Evolutionary conservation across 1,140 invertebrate genomes (phyloP).

Genomic region (Elysia chlorotica): DNA sequence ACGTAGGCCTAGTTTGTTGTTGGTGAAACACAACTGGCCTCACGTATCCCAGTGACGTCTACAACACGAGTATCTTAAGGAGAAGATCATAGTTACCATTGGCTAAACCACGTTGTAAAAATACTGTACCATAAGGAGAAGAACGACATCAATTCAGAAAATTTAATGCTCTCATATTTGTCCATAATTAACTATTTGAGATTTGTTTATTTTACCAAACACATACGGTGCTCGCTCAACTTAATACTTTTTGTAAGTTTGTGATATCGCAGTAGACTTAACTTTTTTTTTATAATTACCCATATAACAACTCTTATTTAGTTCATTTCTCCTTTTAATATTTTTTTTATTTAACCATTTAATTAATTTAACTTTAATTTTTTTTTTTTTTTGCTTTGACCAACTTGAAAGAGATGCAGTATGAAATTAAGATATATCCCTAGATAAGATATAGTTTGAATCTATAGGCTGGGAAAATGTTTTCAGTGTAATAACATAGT

Average conservation of each 20-base stretch:
- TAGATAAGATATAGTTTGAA: neutral
- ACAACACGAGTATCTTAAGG: no score
- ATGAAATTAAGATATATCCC: neutral
- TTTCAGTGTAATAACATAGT: no score
- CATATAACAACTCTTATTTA: no score
- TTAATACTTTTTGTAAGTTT: neutral
- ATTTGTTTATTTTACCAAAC: neutral
- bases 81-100: no score
- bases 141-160: neutral
- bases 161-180: neutral
- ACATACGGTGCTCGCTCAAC: neutral
- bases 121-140: conserved; percentile 20
- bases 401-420: neutral
- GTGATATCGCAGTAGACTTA: neutral
- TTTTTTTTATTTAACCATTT: no score
- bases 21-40: no score
- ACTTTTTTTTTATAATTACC: no score
- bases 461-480: neutral
- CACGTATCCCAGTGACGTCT: no score
- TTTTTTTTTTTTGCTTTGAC: neutral
- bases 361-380: neutral
- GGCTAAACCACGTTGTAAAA: conserved; percentile 10
- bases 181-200: neutral
- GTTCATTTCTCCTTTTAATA: neutral
- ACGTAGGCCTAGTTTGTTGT: no score